Evolutionary conservation across 2,888 invertebrate species (phyloP), one percentile per base, ranked within the genome.

Genomic region (Conus canariensis): DNA sequence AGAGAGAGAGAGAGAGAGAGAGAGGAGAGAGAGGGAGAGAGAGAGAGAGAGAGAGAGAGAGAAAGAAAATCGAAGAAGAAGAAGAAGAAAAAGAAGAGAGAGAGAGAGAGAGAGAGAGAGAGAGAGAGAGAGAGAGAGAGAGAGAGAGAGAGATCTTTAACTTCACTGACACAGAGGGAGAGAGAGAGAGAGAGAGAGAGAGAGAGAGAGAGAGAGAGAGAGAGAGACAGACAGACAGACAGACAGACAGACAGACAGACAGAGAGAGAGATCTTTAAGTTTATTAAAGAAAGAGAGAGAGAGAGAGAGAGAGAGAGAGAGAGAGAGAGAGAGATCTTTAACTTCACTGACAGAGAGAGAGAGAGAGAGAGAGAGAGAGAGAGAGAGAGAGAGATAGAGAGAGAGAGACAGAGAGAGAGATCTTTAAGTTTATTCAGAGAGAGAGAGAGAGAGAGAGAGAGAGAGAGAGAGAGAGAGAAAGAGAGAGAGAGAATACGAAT

Each of bases 131-230:
- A 60, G 60, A 60, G 60, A 60, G 60, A 60, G 60, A 60, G 60
- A 60, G 60, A 60, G 60, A 60, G 60, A 60, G 60, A 60, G 60
- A 60, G 60, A 60, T 16, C 64, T 16, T 64, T 64, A 9, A 9
- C 64, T 64, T n/a, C n/a, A n/a, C n/a, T n/a, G 22, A 19, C 6
- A n/a, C 6, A 74, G 74, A 74, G n/a, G 22, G n/a, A 74, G 74
- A 74, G n/a, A 74, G 74, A 74, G 74, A 74, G 74, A 74, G n/a
- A n/a, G n/a, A 74, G 74, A 74, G n/a, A n/a, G n/a, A 74, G 74
- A 74, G n/a, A n/a, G n/a, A 74, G 74, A 74, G n/a, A 74, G n/a
- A n/a, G n/a, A 74, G 22, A 74, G 22, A 74, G 22, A 74, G 22
- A 74, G 22, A 74, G 22, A 74, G 22, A 74, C 14, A 74, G 22